Conservation (phyloP, 1,140 invertebrate genomes). For the Pectinophora gossypiella region DNA sequence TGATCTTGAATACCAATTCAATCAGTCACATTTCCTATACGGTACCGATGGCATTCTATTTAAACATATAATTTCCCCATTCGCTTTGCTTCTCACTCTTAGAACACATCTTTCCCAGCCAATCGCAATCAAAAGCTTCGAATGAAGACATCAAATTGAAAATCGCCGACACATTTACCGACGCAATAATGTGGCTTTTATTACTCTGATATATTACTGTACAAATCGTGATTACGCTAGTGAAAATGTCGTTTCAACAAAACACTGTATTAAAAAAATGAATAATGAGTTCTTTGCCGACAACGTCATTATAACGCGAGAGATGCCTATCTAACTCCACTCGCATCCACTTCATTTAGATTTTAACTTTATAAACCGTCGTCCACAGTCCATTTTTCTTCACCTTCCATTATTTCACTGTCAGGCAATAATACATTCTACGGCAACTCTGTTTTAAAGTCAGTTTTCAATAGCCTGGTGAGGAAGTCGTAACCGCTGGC, state of each 20-base stretch:
- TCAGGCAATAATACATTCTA: conserved; percentile 20
- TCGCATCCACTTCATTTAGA: conserved; percentile 10
- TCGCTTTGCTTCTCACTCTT: too few relatives aligned
- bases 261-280: conserved; percentile 74
- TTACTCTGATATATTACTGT: conserved; percentile 66
- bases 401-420: neutral
- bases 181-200: conserved; percentile 60
- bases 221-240: conserved; percentile 68
- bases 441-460: conserved; percentile 20
- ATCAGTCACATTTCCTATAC: too few relatives aligned
- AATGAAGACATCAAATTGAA: conserved; percentile 69
- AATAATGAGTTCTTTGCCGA: conserved; percentile 72
- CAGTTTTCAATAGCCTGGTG: conserved; percentile 22
- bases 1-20: too few relatives aligned
- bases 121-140: conserved; percentile 23
- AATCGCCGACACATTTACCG: conserved; percentile 50
- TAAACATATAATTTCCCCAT: too few relatives aligned
- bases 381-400: conserved; percentile 8
- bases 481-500: conserved; percentile 19
- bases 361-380: neutral
- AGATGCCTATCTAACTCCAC: conserved; percentile 48
- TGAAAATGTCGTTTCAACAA: conserved; percentile 73
- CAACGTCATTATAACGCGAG: conserved; percentile 60
- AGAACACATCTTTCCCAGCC: too few relatives aligned
- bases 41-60: too few relatives aligned